A percentile compares a stretch with the other conserved stretches of the same genome.
Evolutionary conservation across 2,113 vertebrate species (phyloP).

Genomic region (Dipodomys merriami): DNA sequence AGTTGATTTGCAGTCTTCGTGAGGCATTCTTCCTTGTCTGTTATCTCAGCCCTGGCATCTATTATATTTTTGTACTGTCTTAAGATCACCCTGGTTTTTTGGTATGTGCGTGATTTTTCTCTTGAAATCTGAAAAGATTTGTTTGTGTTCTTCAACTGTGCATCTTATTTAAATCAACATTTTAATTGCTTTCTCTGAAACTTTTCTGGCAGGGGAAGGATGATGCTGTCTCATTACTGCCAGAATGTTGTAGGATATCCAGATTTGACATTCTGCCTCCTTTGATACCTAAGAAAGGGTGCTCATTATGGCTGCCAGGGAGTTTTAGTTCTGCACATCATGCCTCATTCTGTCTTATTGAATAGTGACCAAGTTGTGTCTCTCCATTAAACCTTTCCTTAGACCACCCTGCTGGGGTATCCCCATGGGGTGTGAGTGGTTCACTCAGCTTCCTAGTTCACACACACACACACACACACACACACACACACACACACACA

Average conservation of each 20-base stretch:
- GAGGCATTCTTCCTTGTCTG: neutral
- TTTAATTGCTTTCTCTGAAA: neutral
- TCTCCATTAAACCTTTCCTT: neutral
- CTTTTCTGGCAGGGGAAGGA: neutral
- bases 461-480: too few relatives aligned
- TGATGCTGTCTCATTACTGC: accelerated
- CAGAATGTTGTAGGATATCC: too few relatives aligned
- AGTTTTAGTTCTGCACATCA: too few relatives aligned
- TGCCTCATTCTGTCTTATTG: too few relatives aligned
- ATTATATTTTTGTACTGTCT: neutral
- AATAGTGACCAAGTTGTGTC: neutral
- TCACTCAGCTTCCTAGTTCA: neutral
- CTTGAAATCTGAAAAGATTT: neutral
- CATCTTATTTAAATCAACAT: neutral
- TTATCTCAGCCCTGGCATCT: neutral
- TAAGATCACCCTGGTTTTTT: neutral
- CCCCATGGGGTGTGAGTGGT: neutral
- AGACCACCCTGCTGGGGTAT: neutral
- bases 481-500: too few relatives aligned
- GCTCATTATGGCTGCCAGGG: neutral
- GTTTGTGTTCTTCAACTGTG: neutral
- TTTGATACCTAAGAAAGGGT: neutral
- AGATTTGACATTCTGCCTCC: neutral
- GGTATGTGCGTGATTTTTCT: neutral
- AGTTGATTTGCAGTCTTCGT: neutral